A percentile compares a stretch with the other conserved stretches of the same genome.
phyloP scores from a whole-genome alignment of 2,797 vertebrate species.

The Thunnus albacares region DNA sequence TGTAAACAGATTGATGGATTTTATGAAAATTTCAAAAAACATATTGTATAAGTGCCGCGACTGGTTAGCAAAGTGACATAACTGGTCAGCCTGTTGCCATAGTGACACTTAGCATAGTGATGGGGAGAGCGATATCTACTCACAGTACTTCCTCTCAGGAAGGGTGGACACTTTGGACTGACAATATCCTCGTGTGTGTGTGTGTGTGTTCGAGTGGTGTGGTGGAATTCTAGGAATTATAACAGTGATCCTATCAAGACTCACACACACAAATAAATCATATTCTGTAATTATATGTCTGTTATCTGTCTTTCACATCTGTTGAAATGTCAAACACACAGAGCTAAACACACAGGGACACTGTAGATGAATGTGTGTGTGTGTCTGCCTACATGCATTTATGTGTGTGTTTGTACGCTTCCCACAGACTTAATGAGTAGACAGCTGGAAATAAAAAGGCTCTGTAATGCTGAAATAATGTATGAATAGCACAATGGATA shows the following conservation, averaged over 20 bases:
- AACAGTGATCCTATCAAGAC: conserved; percentile 58
- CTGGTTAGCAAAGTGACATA: conserved; percentile 15
- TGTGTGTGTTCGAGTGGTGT: conserved; percentile 20
- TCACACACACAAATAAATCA: conserved; percentile 10
- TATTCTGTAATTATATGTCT: conserved; percentile 33
- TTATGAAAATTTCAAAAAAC: not conserved
- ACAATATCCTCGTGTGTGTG: conserved; percentile 31
- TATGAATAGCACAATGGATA: not conserved
- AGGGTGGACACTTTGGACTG: conserved; percentile 60
- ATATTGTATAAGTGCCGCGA: not conserved
- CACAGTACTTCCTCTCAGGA: conserved; percentile 72
- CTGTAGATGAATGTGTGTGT: not conserved
- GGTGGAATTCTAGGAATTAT: conserved; percentile 73
- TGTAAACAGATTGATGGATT: not conserved
- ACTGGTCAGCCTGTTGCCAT: conserved; percentile 17
- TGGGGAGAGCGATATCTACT: conserved; percentile 26
- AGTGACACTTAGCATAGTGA: conserved; percentile 21
- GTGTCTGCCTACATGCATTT: not conserved
- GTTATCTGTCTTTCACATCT: conserved; percentile 24
- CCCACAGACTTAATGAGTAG: conserved; percentile 20
- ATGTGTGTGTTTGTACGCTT: conserved; percentile 18
- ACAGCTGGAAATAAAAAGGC: conserved; percentile 37
- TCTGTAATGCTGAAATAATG: conserved; percentile 21
- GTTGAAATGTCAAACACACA: conserved; percentile 9
- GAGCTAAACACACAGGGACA: not conserved